Conservation (phyloP, 2,888 invertebrate species). For the Sarcophaga subvicina region DNA sequence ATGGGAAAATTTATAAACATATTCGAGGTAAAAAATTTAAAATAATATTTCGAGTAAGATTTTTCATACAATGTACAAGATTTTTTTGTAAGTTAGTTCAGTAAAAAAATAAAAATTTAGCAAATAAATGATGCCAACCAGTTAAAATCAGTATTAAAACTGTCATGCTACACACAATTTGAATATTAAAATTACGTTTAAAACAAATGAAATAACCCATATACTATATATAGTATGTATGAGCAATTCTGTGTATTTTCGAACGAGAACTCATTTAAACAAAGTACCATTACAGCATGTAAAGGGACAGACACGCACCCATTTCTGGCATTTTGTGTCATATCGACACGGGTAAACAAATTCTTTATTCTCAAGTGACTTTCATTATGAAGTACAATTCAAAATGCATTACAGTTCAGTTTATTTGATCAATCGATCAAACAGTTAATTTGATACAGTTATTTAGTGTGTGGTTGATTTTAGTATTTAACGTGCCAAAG, state of each 20-base stretch:
- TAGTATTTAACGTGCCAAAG: slow-evolving; percentile 41
- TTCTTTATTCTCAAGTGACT: slow-evolving; percentile 46
- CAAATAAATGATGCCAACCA: no score
- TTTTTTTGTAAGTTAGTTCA: no score
- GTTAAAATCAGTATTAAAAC: no score
- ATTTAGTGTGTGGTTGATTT: neutral
- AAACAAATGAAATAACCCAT: neutral
- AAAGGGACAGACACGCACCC: neutral
- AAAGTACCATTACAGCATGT: neutral
- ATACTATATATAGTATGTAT: neutral
- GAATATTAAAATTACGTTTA: no score
- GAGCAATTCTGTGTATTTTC: no score
- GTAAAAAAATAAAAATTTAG: no score
- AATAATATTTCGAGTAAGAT: no score
- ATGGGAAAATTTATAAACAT: no score
- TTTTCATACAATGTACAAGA: no score
- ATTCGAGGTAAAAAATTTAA: no score
- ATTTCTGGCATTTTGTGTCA: neutral
- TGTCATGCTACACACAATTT: no score
- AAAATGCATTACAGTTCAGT: neutral
- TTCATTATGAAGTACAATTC: slow-evolving; percentile 40
- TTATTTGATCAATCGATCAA: neutral
- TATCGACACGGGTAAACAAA: slow-evolving; percentile 5
- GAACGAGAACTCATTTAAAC: neutral
- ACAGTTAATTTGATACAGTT: neutral